Base-by-base conservation (phyloP, 1,140 invertebrate species). In the Drosophila nasuta region DNA sequence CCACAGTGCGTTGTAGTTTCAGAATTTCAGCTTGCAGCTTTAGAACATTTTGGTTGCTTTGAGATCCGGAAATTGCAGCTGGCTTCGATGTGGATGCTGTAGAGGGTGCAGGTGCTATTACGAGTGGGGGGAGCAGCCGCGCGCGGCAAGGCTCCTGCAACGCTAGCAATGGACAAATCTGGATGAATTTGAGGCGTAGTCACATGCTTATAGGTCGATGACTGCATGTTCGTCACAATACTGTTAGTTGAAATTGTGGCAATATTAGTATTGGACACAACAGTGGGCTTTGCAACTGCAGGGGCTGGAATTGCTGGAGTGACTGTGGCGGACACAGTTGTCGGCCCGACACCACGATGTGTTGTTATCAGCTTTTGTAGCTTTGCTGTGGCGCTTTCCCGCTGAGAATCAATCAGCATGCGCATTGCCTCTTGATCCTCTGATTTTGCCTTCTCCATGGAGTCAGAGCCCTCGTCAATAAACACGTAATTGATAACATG, bases 401-500 rank as follows among this genome's bases (percentile, higher is more conserved):
- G 69, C 59, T 88, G 83, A 8, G 83, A 77, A 4, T 88, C 85
- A 0, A 89, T 20, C 41, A 88, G 46, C 67, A 81, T 57, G 2
- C 83, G 81, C 74, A 89, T 81, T 0, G 85, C 54, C 17, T 88
- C 77, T 52, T 81, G 74, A 52, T 89, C 85, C 2, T 77, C 83
- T 0, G 81, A 83, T n/a, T 72, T 81, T 4, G 78, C 81, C 43
- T 85, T 88, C 33, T 88, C 85, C 71, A 85, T 66, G 3, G 86
- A 79, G 7, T 88, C 85, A 5, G 78, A 77, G 28, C 69, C 78
- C 25, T 89, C 86, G 7, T 88, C 85, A 8, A 88, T 51, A 10
- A 88, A 72, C 35, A 88, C 86, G 45, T 89, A 88, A 33, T 88
- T 89, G 10, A 88, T 71, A 25, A 88, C 65, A 33, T 88, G 85